Conservation (phyloP, 2,797 vertebrate genomes). For the Gymnothorax javanicus region DNA sequence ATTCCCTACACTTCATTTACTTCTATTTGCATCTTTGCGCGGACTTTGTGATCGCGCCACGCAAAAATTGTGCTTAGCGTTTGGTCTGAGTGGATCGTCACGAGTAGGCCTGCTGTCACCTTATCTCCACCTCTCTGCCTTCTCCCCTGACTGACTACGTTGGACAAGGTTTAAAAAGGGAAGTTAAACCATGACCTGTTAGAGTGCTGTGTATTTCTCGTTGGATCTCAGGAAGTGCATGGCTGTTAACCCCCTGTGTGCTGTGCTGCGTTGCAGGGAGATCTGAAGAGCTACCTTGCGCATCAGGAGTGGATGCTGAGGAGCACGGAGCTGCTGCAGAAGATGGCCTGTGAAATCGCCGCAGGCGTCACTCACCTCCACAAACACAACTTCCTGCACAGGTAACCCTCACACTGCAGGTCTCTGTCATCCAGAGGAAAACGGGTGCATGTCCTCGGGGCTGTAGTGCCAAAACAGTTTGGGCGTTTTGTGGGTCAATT, state of each 20-base stretch:
- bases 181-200: neutral
- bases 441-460: neutral
- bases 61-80: no score
- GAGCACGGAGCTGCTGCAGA: conserved; percentile 86
- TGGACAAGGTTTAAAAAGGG: neutral
- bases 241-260: neutral
- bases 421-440: neutral
- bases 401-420: conserved; percentile 62
- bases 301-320: conserved; percentile 82
- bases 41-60: no score
- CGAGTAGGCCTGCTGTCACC: neutral
- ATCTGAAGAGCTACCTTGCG: conserved; percentile 86
- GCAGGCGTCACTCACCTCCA: conserved; percentile 90
- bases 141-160: no score
- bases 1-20: no score
- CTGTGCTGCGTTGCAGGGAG: conserved; percentile 78
- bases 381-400: conserved; percentile 88
- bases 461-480: neutral
- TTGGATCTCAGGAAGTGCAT: neutral
- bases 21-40: no score
- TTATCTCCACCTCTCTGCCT: no score
- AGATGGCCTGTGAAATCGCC: conserved; percentile 94
- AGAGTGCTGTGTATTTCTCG: neutral
- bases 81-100: no score
- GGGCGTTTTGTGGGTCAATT: neutral